Percentiles rank a stretch among this genome's conserved stretches.
phyloP scores from a whole-genome alignment of 2,797 vertebrate species.

The Chromis chromis region DNA sequence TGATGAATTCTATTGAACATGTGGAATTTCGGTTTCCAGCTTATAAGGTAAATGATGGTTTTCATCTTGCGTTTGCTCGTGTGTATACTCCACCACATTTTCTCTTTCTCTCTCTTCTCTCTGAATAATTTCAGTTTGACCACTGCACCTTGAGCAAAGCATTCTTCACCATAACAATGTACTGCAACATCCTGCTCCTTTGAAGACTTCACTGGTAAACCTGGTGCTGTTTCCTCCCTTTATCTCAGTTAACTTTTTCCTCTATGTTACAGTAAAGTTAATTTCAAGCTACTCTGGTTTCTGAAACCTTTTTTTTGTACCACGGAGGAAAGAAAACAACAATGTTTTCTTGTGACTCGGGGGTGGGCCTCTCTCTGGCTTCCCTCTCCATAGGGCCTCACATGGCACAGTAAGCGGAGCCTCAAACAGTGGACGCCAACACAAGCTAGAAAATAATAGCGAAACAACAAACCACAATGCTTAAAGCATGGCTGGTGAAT shows the following conservation, averaged over 20 bases:
- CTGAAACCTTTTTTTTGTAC: constrained; percentile 50
- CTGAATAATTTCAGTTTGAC: constrained; percentile 23
- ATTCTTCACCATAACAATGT: constrained; percentile 36
- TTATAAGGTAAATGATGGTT: constrained; percentile 67
- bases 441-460: constrained; percentile 63
- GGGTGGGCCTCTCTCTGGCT: constrained; percentile 35
- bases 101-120: constrained; percentile 1
- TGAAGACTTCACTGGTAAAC: constrained; percentile 34
- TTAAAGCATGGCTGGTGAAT: constrained; percentile 74
- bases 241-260: constrained; percentile 56
- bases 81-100: neutral
- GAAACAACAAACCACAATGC: constrained; percentile 76
- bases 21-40: constrained; percentile 57
- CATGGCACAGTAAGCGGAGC: constrained; percentile 51
- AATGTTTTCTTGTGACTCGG: constrained; percentile 46
- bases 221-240: constrained; percentile 48
- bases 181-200: constrained; percentile 37
- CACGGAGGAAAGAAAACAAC: constrained; percentile 55
- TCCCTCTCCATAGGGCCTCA: constrained; percentile 46
- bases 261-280: constrained; percentile 56
- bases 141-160: constrained; percentile 23
- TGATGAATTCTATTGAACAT: constrained; percentile 75
- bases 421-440: constrained; percentile 66
- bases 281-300: constrained; percentile 59
- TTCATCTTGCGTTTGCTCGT: constrained; percentile 45